Evolutionary conservation across 35 echinoderm and acorn worm species (phyloP).

Genomic region (Stichopus chloronotus): DNA sequence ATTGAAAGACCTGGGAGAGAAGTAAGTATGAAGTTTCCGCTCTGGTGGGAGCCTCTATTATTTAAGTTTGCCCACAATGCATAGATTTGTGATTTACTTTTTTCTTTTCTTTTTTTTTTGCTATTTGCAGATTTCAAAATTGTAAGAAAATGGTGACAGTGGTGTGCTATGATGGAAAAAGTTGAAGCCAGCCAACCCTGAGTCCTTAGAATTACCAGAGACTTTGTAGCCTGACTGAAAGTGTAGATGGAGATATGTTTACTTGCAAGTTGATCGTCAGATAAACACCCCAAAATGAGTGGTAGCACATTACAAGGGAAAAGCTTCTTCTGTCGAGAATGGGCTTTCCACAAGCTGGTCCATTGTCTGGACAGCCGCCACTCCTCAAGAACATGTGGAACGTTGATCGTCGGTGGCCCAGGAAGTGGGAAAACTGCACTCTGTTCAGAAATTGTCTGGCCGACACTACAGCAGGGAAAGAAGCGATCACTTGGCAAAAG

Average conservation of each 20-base stretch:
- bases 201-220: neutral
- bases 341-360: slow-evolving; percentile 99
- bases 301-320: slow-evolving; percentile 95
- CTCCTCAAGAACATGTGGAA: slow-evolving; percentile 96
- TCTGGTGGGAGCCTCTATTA: neutral
- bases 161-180: neutral
- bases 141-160: neutral
- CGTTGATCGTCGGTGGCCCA: slow-evolving; percentile 93
- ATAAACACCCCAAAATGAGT: slow-evolving; percentile 65
- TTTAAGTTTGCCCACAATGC: neutral
- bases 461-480: slow-evolving; percentile 85
- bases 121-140: neutral
- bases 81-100: neutral
- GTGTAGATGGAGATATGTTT: neutral
- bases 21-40: neutral
- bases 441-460: slow-evolving; percentile 94
- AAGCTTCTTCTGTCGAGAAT: slow-evolving; percentile 96
- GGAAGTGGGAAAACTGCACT: slow-evolving; percentile 97
- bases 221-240: neutral
- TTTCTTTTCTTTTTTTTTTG: neutral
- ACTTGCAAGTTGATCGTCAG: neutral
- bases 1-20: neutral
- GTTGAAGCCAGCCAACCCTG: neutral
- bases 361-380: slow-evolving; percentile 94
- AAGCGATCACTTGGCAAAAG: slow-evolving; percentile 83